Percentiles rank a stretch among this genome's conserved stretches.
These are phyloP conservation scores for Periparus ater DNA, from an alignment of 2,797 vertebrate species.

Conservation along the genomic window DNA sequence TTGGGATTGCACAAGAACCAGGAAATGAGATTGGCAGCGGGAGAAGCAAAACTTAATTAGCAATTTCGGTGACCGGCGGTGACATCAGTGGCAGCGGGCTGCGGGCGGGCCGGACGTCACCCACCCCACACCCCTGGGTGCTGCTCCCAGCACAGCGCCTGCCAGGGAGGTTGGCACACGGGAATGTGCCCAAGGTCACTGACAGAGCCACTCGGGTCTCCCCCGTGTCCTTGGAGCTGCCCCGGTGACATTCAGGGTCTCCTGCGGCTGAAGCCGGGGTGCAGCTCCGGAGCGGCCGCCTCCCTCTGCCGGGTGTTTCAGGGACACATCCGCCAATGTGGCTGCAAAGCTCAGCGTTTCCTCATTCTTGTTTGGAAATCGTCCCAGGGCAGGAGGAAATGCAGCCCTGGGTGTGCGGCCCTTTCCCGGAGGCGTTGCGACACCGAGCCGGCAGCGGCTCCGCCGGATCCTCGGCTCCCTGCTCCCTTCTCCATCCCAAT, in stretches of 20 bases:
- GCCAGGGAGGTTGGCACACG: background rate
- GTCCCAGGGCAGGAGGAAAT: background rate
- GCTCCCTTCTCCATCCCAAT: background rate
- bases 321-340: background rate
- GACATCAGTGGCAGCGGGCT: conserved; percentile 23
- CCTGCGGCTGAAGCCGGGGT: background rate
- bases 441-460: background rate
- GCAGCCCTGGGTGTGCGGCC: background rate
- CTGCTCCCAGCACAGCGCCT: background rate
- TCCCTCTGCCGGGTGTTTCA: background rate
- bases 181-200: background rate
- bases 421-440: background rate
- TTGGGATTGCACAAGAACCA: conserved; percentile 52
- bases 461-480: rapidly evolving
- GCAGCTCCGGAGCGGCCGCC: background rate
- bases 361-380: conserved; percentile 14
- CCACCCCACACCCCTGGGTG: rapidly evolving
- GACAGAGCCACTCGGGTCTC: rapidly evolving
- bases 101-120: background rate
- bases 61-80: background rate
- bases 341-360: conserved; percentile 13
- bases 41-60: conserved; percentile 11
- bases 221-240: background rate
- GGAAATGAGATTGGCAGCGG: conserved; percentile 38
- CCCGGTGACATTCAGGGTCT: background rate